Evolutionary conservation across 2,113 vertebrate species (phyloP), one percentile per base, ranked within the genome.

Genomic region (Saimiri boliviensis): DNA sequence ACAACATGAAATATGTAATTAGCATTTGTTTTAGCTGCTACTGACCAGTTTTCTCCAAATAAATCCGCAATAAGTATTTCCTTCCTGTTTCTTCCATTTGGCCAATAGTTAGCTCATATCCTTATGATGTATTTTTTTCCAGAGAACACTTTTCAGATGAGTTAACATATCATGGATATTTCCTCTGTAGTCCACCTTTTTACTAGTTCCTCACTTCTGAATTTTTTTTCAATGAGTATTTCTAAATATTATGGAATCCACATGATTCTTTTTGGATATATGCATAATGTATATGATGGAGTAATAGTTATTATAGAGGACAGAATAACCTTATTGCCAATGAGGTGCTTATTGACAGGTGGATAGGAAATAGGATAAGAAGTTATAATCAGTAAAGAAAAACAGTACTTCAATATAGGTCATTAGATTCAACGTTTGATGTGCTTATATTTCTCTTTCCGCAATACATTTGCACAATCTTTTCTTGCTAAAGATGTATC

Each of bases 401-500:
- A 80, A 73, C 79, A 83, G 16, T 90, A 42, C 52, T 85, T 16
- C 84, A 71, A 88, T 86, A 74, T 66, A 92, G 52, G 71, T 66
- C 25, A 95, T 93, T 92, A 92, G 35, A 85, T 82, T 71, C n/a
- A 77, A 79, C 23, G 60, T 93, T 76, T 96, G 52, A 32, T 91
- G 20, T 89, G 90, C 13, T 91, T 70, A 58, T 52, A 52, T 82
- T 96, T 94, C 52, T 96, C 45, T 84, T 63, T 86, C 77, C 30
- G 85, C 37, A 97, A 63, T 95, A 82, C 87, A 76, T 95, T 86
- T 86, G 89, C 45, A 35, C 58, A 94, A 40, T 76, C 13, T 37
- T 89, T 95, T 66, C 85, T 97, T 70, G 16, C 77, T 81, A 96
- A 96, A n/a, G 37, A 86, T 93, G 8, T 76, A 76, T 92, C 74